Percentiles rank a stretch among this genome's conserved stretches.
phyloP scores from a whole-genome alignment of 2,797 vertebrate species.

The Syngnathus acus region DNA sequence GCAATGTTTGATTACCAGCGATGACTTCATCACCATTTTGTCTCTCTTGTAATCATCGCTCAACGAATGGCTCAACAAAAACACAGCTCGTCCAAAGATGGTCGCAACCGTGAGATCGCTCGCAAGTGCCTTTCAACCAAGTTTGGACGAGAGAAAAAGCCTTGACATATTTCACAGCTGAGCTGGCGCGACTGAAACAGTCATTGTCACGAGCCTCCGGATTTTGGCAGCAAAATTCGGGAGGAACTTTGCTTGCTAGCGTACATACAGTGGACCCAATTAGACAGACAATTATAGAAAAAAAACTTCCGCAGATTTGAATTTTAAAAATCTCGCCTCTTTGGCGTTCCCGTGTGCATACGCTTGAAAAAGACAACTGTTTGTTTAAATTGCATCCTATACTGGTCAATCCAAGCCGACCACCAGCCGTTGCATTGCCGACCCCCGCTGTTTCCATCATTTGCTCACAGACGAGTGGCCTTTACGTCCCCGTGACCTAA shows the following conservation, averaged over 20 bases:
- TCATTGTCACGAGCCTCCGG: slow-evolving; percentile 38
- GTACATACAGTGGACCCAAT: neutral
- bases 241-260: neutral
- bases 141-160: slow-evolving; percentile 41
- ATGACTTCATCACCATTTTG: neutral
- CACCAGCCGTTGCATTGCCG: slow-evolving; percentile 23
- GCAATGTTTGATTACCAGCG: neutral
- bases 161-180: slow-evolving; percentile 52
- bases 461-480: slow-evolving; percentile 75
- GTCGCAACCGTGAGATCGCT: neutral
- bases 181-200: slow-evolving; percentile 46
- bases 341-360: too few relatives aligned
- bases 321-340: too few relatives aligned
- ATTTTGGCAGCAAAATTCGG: neutral
- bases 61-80: neutral
- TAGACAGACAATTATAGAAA: neutral
- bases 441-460: slow-evolving; percentile 68
- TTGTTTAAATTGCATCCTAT: neutral
- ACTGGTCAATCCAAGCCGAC: neutral
- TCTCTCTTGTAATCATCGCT: neutral
- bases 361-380: too few relatives aligned
- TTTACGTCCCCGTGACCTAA: slow-evolving; percentile 76
- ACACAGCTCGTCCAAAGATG: neutral
- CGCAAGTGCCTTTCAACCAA: slow-evolving; percentile 34
- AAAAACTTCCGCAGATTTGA: too few relatives aligned